Percentiles rank a stretch among this genome's conserved stretches.
Evolutionary conservation across 2,888 invertebrate genomes (phyloP).

Genomic region (Icerya purchasi): DNA sequence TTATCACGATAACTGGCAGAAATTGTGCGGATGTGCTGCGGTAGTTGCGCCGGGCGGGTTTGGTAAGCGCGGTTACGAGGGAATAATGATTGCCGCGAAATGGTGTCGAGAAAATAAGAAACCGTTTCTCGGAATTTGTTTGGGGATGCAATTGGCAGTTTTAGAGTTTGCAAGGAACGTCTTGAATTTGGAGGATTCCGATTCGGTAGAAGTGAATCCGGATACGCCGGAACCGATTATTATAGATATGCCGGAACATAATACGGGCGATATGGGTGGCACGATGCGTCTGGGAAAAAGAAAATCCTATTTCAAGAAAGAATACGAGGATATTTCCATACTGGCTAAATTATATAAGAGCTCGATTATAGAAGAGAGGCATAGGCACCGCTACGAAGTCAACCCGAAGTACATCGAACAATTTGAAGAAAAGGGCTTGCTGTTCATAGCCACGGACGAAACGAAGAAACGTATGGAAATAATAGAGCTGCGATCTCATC

Average conservation of each 20-base stretch:
- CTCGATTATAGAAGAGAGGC: constrained; percentile 71
- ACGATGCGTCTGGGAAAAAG: constrained; percentile 96
- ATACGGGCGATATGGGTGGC: constrained; percentile 77
- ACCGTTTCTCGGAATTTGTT: constrained; percentile 86
- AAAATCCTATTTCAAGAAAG: constrained; percentile 53
- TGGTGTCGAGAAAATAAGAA: constrained; percentile 80
- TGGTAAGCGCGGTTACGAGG: constrained; percentile 84
- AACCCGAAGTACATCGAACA: constrained; percentile 65
- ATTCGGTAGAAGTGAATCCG: constrained; percentile 59
- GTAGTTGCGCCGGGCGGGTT: constrained; percentile 95
- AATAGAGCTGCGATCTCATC: constrained; percentile 66
- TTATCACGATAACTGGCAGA: constrained; percentile 86
- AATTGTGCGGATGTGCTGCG: constrained; percentile 69
- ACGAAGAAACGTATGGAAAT: constrained; percentile 86
- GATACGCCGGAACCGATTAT: constrained; percentile 49
- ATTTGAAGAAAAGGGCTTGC: constrained; percentile 60
- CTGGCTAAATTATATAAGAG: constrained; percentile 57
- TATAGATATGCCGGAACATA: constrained; percentile 98
- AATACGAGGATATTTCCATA: constrained; percentile 26
- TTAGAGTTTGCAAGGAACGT: constrained; percentile 57
- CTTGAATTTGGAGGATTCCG: constrained; percentile 14
- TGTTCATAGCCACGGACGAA: constrained; percentile 39
- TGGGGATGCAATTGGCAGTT: constrained; percentile 93
- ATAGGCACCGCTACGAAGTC: constrained; percentile 92
- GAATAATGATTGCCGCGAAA: constrained; percentile 78